Evolutionary conservation across 2,113 vertebrate genomes (phyloP).

Genomic region (Oryzias curvinotus): DNA sequence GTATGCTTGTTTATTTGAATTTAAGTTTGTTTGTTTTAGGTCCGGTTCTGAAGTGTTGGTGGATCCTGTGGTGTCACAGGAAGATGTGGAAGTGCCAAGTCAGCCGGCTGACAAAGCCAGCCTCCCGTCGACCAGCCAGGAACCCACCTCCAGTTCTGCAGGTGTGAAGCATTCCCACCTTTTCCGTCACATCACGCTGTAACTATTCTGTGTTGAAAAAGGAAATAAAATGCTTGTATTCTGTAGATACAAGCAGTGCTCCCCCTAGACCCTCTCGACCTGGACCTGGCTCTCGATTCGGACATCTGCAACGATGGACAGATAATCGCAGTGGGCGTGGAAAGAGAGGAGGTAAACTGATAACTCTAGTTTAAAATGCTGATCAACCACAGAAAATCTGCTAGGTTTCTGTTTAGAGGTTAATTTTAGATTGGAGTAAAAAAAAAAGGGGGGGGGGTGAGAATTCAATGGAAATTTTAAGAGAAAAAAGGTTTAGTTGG

Average conservation of each 20-base stretch:
- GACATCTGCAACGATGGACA: constrained; percentile 87
- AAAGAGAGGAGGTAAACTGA: constrained; percentile 74
- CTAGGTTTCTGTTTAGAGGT: too few relatives aligned
- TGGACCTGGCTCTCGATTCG: constrained; percentile 54
- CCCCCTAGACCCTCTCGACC: constrained; percentile 83
- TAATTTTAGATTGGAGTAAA: too few relatives aligned
- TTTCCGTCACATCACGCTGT: not conserved
- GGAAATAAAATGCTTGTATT: not conserved
- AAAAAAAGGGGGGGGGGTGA: too few relatives aligned
- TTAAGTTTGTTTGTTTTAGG: constrained; percentile 31
- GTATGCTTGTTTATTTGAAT: not conserved
- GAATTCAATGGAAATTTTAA: too few relatives aligned
- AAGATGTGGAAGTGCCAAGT: constrained; percentile 83
- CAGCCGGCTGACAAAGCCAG: constrained; percentile 86
- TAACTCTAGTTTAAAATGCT: too few relatives aligned
- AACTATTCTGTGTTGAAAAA: not conserved
- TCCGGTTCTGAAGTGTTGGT: constrained; percentile 81
- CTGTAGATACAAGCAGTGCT: constrained; percentile 85
- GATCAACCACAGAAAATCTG: too few relatives aligned
- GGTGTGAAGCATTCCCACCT: constrained; percentile 52
- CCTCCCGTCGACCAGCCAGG: constrained; percentile 92
- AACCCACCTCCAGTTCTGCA: constrained; percentile 93
- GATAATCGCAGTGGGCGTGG: constrained; percentile 84
- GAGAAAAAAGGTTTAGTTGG: not conserved
- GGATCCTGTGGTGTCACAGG: constrained; percentile 87